phyloP scores from a whole-genome alignment of 2,113 vertebrate species.

The Eublepharis macularius region DNA sequence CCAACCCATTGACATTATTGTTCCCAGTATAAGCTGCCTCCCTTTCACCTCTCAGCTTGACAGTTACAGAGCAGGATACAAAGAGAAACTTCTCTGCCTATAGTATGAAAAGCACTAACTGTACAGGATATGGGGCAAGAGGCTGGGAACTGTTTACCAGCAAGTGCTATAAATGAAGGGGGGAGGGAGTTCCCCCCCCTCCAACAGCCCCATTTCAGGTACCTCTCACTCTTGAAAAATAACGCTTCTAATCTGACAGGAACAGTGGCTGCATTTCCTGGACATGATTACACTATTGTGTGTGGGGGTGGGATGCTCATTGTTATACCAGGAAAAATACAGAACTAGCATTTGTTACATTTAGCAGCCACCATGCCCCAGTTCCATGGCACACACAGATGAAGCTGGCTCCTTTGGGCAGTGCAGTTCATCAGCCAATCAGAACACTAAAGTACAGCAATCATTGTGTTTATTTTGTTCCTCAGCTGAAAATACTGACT shows the following conservation, averaged over 20 bases:
- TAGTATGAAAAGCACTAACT: too few species aligned
- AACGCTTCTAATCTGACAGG: background rate
- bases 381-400: background rate
- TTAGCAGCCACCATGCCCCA: background rate
- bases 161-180: background rate
- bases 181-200: background rate
- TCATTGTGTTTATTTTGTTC: constrained; percentile 30
- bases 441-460: background rate
- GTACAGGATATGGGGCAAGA: background rate
- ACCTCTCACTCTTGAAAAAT: background rate
- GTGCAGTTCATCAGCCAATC: background rate
- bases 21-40: background rate
- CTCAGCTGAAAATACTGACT: constrained; percentile 12
- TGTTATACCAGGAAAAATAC: background rate
- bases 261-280: background rate
- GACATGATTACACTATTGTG: background rate
- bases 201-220: background rate
- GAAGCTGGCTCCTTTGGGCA: background rate
- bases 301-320: background rate
- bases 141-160: background rate
- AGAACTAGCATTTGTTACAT: background rate
- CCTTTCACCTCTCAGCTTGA: background rate
- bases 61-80: background rate
- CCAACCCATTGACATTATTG: background rate
- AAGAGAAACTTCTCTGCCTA: background rate